Evolutionary conservation across 1,140 invertebrate genomes (phyloP).

Genomic region (Drosophila pruinosa): DNA sequence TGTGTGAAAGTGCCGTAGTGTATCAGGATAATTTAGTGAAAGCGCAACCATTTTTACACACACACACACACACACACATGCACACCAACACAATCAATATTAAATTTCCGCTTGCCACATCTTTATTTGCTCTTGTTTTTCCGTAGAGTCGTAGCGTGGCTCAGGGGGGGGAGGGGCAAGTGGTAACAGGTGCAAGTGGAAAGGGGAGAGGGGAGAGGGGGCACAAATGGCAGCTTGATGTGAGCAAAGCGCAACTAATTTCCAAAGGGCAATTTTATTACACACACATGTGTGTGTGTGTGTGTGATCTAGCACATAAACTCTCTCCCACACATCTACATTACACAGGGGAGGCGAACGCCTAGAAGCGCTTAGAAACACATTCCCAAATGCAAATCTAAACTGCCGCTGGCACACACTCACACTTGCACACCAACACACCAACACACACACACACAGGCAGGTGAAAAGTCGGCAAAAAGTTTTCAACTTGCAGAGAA

Average conservation of each 20-base stretch:
- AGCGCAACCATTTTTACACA: conserved; percentile 68
- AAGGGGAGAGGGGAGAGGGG: not conserved
- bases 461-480: conserved; percentile 38
- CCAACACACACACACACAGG: not conserved
- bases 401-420: conserved; percentile 57
- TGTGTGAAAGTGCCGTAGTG: not conserved
- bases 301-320: conserved; percentile 37
- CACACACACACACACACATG: conserved; percentile 54
- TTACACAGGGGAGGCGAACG: too few species aligned
- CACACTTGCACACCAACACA: conserved; percentile 15
- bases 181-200: not conserved
- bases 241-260: conserved; percentile 75
- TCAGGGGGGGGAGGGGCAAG: not conserved
- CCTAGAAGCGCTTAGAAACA: conserved; percentile 40
- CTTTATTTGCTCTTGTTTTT: conserved; percentile 71
- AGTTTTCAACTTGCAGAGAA: conserved; percentile 36
- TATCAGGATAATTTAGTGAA: conserved; percentile 78
- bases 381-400: conserved; percentile 77
- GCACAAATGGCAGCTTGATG: conserved; percentile 38
- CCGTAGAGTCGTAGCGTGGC: conserved; percentile 23
- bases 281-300: too few species aligned
- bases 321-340: not conserved
- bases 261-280: conserved; percentile 76
- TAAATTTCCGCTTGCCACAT: conserved; percentile 77
- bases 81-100: conserved; percentile 72